Conservation (phyloP, 1,140 invertebrate genomes). For the Battus philenor region DNA sequence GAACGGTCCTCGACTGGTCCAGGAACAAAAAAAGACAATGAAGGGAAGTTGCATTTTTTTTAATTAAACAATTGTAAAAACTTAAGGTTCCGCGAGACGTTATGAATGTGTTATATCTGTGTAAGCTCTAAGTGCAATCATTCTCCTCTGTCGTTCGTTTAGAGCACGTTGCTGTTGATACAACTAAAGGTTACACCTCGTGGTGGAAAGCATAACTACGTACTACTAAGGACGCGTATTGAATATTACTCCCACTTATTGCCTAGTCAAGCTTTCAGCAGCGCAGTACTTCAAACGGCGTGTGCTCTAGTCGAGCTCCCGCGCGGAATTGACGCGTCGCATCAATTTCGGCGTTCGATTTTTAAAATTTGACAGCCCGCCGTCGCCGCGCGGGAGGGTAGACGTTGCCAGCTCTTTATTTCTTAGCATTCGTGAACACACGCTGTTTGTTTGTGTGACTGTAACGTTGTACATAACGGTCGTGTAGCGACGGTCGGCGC, state of each 20-base stretch:
- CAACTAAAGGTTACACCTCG: no score
- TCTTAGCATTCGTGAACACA: conserved; percentile 56
- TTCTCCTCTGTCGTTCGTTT: conserved; percentile 10
- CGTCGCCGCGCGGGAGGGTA: conserved; percentile 30
- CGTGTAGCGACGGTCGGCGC: conserved; percentile 28
- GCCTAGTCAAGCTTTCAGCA: not conserved
- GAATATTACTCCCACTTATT: not conserved
- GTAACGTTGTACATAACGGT: conserved; percentile 37
- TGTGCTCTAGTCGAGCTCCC: no score
- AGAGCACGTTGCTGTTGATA: not conserved
- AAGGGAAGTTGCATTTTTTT: conserved; percentile 68
- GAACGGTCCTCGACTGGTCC: conserved; percentile 59
- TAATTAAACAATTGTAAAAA: conserved; percentile 32
- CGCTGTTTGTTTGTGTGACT: conserved; percentile 65
- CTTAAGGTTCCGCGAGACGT: conserved; percentile 37
- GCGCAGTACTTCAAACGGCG: not conserved
- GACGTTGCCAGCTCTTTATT: conserved; percentile 65
- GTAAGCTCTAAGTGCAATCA: conserved; percentile 32
- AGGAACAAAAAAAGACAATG: conserved; percentile 73
- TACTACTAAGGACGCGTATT: no score
- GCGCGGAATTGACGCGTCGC: no score
- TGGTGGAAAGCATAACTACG: no score
- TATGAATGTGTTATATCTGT: conserved; percentile 28
- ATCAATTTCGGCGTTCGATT: conserved; percentile 20
- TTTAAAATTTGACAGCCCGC: conserved; percentile 20